Conservation (phyloP, 2,113 vertebrate species). For the Rostratula benghalensis region DNA sequence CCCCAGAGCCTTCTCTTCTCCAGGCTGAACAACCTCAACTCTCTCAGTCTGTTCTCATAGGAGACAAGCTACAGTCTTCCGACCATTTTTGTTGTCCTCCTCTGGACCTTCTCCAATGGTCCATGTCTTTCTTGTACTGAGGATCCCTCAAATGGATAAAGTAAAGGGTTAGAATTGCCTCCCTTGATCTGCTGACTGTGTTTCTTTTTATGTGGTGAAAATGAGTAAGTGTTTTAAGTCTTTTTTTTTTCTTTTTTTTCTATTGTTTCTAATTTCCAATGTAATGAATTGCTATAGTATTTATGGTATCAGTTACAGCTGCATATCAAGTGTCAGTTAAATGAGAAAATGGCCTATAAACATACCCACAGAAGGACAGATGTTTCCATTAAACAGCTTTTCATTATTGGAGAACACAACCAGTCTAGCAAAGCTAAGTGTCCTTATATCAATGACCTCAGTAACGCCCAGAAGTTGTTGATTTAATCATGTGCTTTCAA, state of each 20-base stretch:
- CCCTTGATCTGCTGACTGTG: not conserved
- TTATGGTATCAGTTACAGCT: not conserved
- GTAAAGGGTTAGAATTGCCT: not conserved
- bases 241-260: not conserved
- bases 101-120: fast-evolving
- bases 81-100: not conserved
- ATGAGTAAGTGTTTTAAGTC: not conserved
- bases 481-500: not conserved
- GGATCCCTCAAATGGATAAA: not conserved
- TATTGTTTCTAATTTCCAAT: not conserved
- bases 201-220: not conserved
- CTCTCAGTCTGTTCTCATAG: not conserved
- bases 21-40: not conserved
- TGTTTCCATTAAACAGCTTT: not conserved
- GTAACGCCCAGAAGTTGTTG: not conserved
- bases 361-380: not conserved
- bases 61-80: not conserved
- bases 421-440: not conserved
- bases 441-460: not conserved
- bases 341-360: not conserved
- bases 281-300: not conserved
- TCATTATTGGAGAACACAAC: not conserved
- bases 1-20: fast-evolving
- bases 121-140: not conserved
- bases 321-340: not conserved